phyloP scores from a whole-genome alignment of 2,797 vertebrate genomes.

The Sitta carolinensis region DNA sequence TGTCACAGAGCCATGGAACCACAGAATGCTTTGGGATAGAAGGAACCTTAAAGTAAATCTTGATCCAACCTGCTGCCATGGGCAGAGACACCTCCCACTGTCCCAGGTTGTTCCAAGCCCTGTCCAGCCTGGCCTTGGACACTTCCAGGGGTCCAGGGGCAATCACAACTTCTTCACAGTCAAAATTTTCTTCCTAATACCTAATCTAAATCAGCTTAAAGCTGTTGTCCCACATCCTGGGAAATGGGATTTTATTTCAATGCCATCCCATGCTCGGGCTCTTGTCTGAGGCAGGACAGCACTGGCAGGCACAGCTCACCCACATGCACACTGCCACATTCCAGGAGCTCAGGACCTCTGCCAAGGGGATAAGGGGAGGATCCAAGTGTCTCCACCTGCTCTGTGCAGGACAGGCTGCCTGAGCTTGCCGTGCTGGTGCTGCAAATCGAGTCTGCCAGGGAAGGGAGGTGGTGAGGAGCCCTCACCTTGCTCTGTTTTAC shows the following conservation, averaged over 20 bases:
- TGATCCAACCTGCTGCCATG: not conserved
- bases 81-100: not conserved
- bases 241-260: not conserved
- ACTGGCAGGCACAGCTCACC: not conserved
- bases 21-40: not conserved
- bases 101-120: not conserved
- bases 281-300: not conserved
- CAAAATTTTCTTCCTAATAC: not conserved
- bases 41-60: not conserved
- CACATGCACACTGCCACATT: accelerated
- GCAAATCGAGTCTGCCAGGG: accelerated
- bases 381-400: not conserved
- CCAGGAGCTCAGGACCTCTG: not conserved
- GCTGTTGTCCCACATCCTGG: accelerated
- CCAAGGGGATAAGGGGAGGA: not conserved
- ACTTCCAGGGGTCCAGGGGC: not conserved
- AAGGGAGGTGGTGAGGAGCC: not conserved
- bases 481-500: not conserved
- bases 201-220: not conserved
- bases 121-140: accelerated
- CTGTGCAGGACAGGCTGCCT: not conserved
- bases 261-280: too few relatives aligned
- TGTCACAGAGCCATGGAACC: not conserved
- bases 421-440: not conserved
- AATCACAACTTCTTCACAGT: not conserved